Percentiles rank a stretch among this genome's conserved stretches.
phyloP scores from a whole-genome alignment of 1,140 invertebrate genomes.

The Drosophila lacertosa region DNA sequence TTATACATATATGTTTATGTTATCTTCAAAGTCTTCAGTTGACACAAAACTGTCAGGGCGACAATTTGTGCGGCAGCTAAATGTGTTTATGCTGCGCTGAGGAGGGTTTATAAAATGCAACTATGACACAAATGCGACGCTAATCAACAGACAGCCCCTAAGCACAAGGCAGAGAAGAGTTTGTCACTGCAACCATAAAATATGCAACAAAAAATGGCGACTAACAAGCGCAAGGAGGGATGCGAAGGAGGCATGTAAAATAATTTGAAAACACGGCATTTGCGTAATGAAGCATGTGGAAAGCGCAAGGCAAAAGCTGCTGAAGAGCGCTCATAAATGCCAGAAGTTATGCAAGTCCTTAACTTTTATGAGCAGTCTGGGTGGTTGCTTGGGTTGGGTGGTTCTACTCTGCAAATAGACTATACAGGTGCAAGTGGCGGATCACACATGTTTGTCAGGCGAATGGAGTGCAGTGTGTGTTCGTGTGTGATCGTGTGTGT shows the following conservation, averaged over 20 bases:
- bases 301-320: slow-evolving; percentile 52
- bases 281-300: slow-evolving; percentile 79
- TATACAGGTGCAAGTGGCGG: slow-evolving; percentile 72
- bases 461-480: slow-evolving; percentile 31
- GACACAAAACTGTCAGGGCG: slow-evolving; percentile 12
- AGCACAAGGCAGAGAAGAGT: slow-evolving; percentile 12
- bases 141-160: slow-evolving; percentile 50
- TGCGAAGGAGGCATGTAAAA: slow-evolving; percentile 55
- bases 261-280: slow-evolving; percentile 81
- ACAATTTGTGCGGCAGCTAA: slow-evolving; percentile 10
- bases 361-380: slow-evolving; percentile 69
- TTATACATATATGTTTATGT: not conserved
- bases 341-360: slow-evolving; percentile 80
- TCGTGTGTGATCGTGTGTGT: too few species aligned
- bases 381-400: not conserved
- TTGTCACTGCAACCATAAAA: slow-evolving; percentile 54
- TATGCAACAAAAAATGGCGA: slow-evolving; percentile 63
- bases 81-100: slow-evolving; percentile 16
- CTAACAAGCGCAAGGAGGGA: slow-evolving; percentile 36
- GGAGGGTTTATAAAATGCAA: slow-evolving; percentile 43
- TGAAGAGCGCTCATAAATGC: slow-evolving; percentile 81
- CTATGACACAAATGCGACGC: slow-evolving; percentile 50
- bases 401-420: slow-evolving; percentile 40
- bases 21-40: not conserved
- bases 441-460: slow-evolving; percentile 77